phyloP scores from a whole-genome alignment of 2,797 vertebrate species.

The Trichosurus vulpecula region DNA sequence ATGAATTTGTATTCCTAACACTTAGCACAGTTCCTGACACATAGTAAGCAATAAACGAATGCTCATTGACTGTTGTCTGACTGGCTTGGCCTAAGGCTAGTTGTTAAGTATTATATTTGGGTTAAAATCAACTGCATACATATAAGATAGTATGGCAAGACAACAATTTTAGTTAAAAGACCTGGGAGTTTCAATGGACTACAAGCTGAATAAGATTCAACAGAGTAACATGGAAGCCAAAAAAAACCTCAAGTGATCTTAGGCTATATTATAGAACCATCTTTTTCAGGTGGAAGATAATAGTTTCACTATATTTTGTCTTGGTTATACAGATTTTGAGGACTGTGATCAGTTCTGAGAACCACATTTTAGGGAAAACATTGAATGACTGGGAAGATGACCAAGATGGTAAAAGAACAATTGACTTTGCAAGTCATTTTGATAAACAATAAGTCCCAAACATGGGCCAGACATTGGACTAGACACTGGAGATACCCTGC shows the following conservation, averaged over 20 bases:
- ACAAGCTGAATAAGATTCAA: not conserved
- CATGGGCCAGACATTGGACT: not conserved
- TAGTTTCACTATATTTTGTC: not conserved
- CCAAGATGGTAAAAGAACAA: not conserved
- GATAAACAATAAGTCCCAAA: not conserved
- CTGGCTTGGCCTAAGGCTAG: not conserved
- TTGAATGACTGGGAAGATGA: not conserved
- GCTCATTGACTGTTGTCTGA: not conserved
- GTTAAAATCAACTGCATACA: not conserved
- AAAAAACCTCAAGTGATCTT: not conserved
- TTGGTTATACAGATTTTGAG: not conserved
- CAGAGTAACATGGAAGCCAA: not conserved
- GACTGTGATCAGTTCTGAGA: not conserved
- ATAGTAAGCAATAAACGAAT: not conserved
- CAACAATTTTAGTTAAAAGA: not conserved
- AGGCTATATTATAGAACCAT: not conserved
- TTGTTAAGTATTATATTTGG: not conserved
- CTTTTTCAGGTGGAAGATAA: not conserved
- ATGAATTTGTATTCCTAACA: not conserved
- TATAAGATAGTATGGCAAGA: not conserved
- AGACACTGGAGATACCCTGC: not conserved
- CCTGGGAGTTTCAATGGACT: not conserved
- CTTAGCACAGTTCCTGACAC: not conserved
- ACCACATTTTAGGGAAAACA: not conserved
- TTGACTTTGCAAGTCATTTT: not conserved